Percentiles rank a stretch among this genome's conserved stretches.
Conservation (phyloP, 2,888 invertebrate species). For the Blomia tropicalis region DNA sequence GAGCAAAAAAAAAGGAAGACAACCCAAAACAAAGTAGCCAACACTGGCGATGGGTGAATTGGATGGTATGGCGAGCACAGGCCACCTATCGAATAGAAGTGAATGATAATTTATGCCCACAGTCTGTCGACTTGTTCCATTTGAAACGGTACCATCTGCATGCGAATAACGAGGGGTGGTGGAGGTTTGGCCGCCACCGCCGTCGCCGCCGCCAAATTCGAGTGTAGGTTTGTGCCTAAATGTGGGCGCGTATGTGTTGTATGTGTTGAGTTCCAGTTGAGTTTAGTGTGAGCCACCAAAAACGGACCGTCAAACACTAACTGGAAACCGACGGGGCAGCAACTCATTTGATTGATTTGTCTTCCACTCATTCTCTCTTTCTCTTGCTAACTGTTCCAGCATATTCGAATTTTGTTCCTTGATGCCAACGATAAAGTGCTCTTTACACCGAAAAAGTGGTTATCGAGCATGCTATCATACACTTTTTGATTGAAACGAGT, state of each 20-base stretch:
- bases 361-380: background rate
- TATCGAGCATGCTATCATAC: too few species aligned
- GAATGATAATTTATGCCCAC: conserved; percentile 7
- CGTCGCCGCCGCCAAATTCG: too few species aligned
- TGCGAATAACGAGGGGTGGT: conserved; percentile 1
- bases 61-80: background rate
- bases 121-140: conserved; percentile 3
- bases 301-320: background rate
- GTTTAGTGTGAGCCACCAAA: background rate
- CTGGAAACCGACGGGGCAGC: background rate
- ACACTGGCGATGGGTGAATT: background rate
- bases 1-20: background rate
- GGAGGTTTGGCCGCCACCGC: too few species aligned
- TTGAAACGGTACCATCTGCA: conserved; percentile 13
- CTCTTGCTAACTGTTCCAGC: background rate
- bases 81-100: too few species aligned
- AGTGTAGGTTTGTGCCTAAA: too few species aligned
- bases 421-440: background rate
- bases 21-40: background rate
- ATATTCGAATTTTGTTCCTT: background rate
- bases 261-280: too few species aligned
- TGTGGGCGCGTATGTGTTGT: too few species aligned
- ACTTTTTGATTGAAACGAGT: too few species aligned
- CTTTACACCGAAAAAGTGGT: too few species aligned
- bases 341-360: conserved; percentile 15